Evolutionary conservation across 2,797 vertebrate species (phyloP).

Genomic region (Xenentodon cancila): DNA sequence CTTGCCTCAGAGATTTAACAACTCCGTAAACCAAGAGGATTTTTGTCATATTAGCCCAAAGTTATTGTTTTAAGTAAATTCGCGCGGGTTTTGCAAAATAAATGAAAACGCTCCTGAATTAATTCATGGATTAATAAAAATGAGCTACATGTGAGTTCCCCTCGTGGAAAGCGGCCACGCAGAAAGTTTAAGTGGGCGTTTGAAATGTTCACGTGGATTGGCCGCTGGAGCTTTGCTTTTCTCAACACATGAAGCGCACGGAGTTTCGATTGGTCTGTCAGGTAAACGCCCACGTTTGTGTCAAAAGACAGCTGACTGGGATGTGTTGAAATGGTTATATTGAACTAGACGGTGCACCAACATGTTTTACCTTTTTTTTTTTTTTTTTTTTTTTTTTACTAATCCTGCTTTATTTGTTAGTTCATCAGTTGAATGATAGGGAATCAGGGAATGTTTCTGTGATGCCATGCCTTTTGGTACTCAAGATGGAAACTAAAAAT

Average conservation of each 20-base stretch:
- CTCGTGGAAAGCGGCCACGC: constrained; percentile 19
- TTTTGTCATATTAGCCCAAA: constrained; percentile 83
- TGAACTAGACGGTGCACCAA: no score
- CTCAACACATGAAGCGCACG: constrained; percentile 11
- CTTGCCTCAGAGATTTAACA: constrained; percentile 82
- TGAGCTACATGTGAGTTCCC: not conserved
- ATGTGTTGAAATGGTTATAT: not conserved
- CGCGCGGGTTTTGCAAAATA: not conserved
- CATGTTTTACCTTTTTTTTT: not conserved
- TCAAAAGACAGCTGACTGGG: not conserved
- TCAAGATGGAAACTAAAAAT: no score
- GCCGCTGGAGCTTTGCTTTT: constrained; percentile 9
- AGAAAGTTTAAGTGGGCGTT: not conserved
- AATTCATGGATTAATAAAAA: no score
- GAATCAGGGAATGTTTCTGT: not conserved
- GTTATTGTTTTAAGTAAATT: constrained; percentile 4
- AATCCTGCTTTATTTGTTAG: not conserved
- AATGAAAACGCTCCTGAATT: no score
- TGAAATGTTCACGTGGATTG: constrained; percentile 20
- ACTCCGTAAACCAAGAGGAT: constrained; percentile 86
- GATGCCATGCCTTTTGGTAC: not conserved
- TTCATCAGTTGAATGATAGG: not conserved
- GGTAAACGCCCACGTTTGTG: constrained; percentile 14
- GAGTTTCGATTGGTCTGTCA: constrained; percentile 25
- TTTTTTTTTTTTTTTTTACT: no score